Conservation (phyloP, 1,140 invertebrate species). For the Mamestra configurata region DNA sequence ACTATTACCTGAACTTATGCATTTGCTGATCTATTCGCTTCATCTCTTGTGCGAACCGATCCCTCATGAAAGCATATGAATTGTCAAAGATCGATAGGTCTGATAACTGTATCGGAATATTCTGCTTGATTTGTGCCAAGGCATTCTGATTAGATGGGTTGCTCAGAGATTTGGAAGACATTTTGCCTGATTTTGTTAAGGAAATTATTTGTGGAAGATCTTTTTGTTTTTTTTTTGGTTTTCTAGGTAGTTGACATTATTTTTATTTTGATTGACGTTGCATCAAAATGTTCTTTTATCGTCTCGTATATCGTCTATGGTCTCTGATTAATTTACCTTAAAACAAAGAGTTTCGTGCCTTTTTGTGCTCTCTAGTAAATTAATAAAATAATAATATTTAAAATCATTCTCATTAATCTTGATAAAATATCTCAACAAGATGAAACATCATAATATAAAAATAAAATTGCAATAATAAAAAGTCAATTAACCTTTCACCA, state of each 20-base stretch:
- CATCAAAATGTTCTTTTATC: not conserved
- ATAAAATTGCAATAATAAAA: constrained; percentile 54
- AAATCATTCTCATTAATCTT: not conserved
- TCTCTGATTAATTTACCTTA: no score
- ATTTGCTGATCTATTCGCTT: constrained; percentile 68
- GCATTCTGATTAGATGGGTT: not conserved
- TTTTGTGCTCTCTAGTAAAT: no score
- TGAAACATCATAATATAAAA: constrained; percentile 12
- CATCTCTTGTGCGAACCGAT: constrained; percentile 66
- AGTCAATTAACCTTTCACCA: constrained; percentile 67
- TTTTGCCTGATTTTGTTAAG: constrained; percentile 21
- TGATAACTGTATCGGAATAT: constrained; percentile 63
- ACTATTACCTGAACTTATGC: constrained; percentile 64
- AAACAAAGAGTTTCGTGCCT: no score
- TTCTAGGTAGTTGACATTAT: not conserved
- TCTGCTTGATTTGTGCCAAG: constrained; percentile 52
- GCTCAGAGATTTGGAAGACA: constrained; percentile 48
- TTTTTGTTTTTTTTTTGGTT: not conserved
- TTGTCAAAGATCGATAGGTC: constrained; percentile 65
- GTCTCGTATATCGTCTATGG: no score
- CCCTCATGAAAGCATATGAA: constrained; percentile 61
- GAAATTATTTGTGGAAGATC: not conserved
- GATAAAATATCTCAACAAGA: constrained; percentile 4
- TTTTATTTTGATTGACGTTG: not conserved
- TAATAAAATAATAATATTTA: not conserved